A percentile compares a stretch with the other conserved stretches of the same genome.
Evolutionary conservation across 1,140 invertebrate genomes (phyloP).

Genomic region (Mactra quadrangularis): DNA sequence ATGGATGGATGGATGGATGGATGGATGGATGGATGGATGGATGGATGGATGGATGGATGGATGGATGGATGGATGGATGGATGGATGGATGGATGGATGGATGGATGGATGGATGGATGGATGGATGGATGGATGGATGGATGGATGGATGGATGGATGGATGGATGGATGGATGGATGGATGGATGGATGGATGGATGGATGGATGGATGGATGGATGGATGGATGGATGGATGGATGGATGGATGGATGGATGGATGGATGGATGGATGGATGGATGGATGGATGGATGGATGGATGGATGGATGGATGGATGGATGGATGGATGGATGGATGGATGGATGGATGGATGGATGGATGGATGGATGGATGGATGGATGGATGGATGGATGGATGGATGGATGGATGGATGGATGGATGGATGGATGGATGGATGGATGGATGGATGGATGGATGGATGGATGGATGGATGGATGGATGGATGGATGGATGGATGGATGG

Average conservation of each 20-base stretch:
- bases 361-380: slow-evolving; percentile 2
- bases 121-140: slow-evolving; percentile 2
- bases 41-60: slow-evolving; percentile 2
- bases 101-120: slow-evolving; percentile 2
- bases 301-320: slow-evolving; percentile 2
- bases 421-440: slow-evolving; percentile 2
- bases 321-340: background rate
- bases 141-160: slow-evolving; percentile 2
- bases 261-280: slow-evolving; percentile 2
- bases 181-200: slow-evolving; percentile 2
- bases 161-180: slow-evolving; percentile 2
- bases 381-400: slow-evolving; percentile 2
- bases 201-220: slow-evolving; percentile 2
- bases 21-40: slow-evolving; percentile 2
- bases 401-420: slow-evolving; percentile 2
- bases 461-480: slow-evolving; percentile 2
- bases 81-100: slow-evolving; percentile 2
- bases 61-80: slow-evolving; percentile 2
- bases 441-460: slow-evolving; percentile 2
- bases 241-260: slow-evolving; percentile 2
- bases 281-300: slow-evolving; percentile 2
- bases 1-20: slow-evolving; percentile 2
- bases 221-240: slow-evolving; percentile 2
- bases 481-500: slow-evolving; percentile 2
- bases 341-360: slow-evolving; percentile 2